These are phyloP conservation scores for Eciton burchellii DNA, from an alignment of 1,140 invertebrate species.

Conservation along the genomic window DNA sequence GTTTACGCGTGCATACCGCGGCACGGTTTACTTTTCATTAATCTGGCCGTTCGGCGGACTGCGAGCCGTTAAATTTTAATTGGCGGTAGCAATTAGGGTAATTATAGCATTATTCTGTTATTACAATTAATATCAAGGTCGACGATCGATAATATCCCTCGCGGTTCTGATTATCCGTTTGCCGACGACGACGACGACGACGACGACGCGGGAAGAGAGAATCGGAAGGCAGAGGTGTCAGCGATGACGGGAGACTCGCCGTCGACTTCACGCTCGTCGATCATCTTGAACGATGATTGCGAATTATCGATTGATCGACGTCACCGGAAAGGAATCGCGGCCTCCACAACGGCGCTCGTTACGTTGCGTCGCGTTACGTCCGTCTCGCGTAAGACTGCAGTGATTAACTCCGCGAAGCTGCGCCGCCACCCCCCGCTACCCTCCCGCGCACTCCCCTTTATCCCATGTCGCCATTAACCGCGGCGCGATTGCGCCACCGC, in stretches of 20 bases:
- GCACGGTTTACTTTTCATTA: not conserved
- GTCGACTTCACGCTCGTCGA: too few species aligned
- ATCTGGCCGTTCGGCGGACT: constrained; percentile 15
- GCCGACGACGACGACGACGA: too few species aligned
- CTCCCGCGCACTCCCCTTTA: constrained; percentile 42
- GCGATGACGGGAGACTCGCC: too few species aligned
- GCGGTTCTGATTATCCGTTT: too few species aligned
- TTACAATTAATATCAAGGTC: not conserved
- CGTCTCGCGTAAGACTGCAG: constrained; percentile 28
- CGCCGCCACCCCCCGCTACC: not conserved
- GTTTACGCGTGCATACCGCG: constrained; percentile 20
- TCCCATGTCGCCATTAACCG: constrained; percentile 53
- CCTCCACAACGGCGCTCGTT: too few species aligned
- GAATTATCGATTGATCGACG: too few species aligned
- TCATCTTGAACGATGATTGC: too few species aligned
- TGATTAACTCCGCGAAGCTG: constrained; percentile 43
- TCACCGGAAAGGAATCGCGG: not conserved
- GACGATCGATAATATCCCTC: not conserved
- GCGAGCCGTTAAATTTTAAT: too few species aligned
- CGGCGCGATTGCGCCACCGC: constrained; percentile 46
- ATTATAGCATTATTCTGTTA: not conserved
- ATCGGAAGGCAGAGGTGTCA: too few species aligned
- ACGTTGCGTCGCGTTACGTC: not conserved
- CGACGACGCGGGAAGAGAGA: too few species aligned
- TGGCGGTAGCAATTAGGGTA: not conserved